Evolutionary conservation across 1,140 invertebrate species (phyloP).

Genomic region (Rhizoglyphus robini): DNA sequence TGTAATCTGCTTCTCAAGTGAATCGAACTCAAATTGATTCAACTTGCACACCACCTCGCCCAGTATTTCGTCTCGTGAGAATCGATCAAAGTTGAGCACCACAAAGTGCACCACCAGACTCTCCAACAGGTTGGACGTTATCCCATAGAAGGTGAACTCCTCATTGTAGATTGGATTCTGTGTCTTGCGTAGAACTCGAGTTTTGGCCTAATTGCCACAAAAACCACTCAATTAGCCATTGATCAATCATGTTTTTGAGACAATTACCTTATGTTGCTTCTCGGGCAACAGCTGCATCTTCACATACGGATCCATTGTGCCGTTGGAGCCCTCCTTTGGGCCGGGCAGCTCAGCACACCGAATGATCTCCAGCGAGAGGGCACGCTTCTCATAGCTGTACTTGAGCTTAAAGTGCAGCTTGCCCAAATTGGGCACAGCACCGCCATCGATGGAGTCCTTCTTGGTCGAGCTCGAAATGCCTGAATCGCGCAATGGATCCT

Average conservation of each 20-base stretch:
- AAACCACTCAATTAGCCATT: neutral
- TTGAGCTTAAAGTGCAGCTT: slow-evolving; percentile 70
- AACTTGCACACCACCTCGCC: slow-evolving; percentile 79
- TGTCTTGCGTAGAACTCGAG: slow-evolving; percentile 77
- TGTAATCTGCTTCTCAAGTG: slow-evolving; percentile 26
- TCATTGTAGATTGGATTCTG: slow-evolving; percentile 86
- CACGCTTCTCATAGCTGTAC: slow-evolving; percentile 73
- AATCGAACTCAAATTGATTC: slow-evolving; percentile 18
- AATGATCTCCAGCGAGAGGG: slow-evolving; percentile 76
- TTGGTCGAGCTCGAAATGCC: neutral
- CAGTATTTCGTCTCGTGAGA: slow-evolving; percentile 90
- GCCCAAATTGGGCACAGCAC: slow-evolving; percentile 45
- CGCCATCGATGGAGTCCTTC: neutral
- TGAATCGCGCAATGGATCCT: neutral
- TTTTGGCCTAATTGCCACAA: too few relatives aligned
- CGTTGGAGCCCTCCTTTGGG: slow-evolving; percentile 47
- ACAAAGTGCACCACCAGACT: slow-evolving; percentile 82
- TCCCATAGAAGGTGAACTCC: slow-evolving; percentile 90
- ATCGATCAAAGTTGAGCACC: slow-evolving; percentile 88
- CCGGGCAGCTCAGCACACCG: slow-evolving; percentile 67
- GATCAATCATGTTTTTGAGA: neutral
- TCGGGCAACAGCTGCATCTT: slow-evolving; percentile 84
- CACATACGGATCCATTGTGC: slow-evolving; percentile 74
- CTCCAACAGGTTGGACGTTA: slow-evolving; percentile 64
- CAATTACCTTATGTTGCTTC: slow-evolving; percentile 73